Conservation (phyloP, 2,888 invertebrate species). For the Geotrupes spiniger region DNA sequence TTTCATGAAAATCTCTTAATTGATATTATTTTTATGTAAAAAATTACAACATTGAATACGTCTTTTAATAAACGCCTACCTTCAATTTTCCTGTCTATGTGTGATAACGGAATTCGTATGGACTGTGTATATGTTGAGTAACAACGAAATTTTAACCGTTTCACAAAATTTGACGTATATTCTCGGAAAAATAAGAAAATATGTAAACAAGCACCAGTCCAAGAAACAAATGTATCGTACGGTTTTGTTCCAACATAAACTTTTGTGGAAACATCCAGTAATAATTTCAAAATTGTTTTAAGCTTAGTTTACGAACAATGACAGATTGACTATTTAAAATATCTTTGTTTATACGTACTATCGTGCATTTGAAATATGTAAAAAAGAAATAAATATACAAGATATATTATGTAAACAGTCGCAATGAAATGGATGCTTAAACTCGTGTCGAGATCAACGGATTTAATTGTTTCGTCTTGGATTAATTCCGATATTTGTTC, state of each 20-base stretch:
- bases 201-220: neutral
- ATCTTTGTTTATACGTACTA: slow-evolving; percentile 22
- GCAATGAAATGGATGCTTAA: neutral
- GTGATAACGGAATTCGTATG: too few relatives aligned
- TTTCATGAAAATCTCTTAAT: too few relatives aligned
- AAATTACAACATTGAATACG: too few relatives aligned
- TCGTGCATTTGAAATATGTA: slow-evolving; percentile 2
- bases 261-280: slow-evolving; percentile 18
- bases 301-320: slow-evolving; percentile 21
- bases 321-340: slow-evolving; percentile 24
- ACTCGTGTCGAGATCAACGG: neutral
- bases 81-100: too few relatives aligned
- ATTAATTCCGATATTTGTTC: slow-evolving; percentile 16
- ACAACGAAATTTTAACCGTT: too few relatives aligned
- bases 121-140: too few relatives aligned
- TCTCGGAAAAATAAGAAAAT: neutral
- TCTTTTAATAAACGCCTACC: too few relatives aligned
- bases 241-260: slow-evolving; percentile 20
- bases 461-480: slow-evolving; percentile 23
- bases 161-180: slow-evolving; percentile 2
- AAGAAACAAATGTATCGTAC: slow-evolving; percentile 21
- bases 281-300: slow-evolving; percentile 20
- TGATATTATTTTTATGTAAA: too few relatives aligned
- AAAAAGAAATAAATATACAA: slow-evolving; percentile 23
- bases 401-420: slow-evolving; percentile 22